phyloP scores from a whole-genome alignment of 2,113 vertebrate genomes.

The Alaudala cheleensis region DNA sequence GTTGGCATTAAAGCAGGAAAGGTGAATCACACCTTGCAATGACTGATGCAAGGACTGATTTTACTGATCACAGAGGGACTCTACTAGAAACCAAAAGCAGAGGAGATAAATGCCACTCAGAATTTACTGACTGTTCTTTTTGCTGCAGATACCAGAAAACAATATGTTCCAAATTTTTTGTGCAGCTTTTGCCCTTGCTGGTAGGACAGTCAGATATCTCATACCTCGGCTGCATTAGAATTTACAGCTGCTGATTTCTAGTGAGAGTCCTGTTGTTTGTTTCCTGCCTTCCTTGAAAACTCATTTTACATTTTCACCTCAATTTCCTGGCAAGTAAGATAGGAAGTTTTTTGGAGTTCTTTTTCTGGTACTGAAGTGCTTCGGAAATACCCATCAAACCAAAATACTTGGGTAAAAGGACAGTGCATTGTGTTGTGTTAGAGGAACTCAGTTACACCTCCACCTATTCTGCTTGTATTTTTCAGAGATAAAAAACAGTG shows the following conservation, averaged over 20 bases:
- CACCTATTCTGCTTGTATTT: not conserved
- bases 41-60: not conserved
- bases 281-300: not conserved
- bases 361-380: not conserved
- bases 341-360: not conserved
- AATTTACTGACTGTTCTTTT: not conserved
- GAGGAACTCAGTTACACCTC: not conserved
- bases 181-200: not conserved
- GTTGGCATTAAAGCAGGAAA: not conserved
- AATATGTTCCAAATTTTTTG: not conserved
- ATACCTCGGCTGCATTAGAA: not conserved
- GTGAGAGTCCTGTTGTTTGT: not conserved
- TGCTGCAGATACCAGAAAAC: not conserved
- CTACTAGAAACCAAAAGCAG: not conserved
- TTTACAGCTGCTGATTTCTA: not conserved
- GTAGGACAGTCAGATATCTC: not conserved
- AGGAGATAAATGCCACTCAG: not conserved
- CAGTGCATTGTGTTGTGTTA: not conserved
- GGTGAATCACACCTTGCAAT: not conserved
- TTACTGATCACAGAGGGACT: not conserved
- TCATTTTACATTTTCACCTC: not conserved
- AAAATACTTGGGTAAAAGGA: not conserved
- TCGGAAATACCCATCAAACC: not conserved
- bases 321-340: not conserved
- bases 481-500: not conserved